Conservation (phyloP, 1,140 invertebrate genomes). For the Tetranychus urticae region DNA sequence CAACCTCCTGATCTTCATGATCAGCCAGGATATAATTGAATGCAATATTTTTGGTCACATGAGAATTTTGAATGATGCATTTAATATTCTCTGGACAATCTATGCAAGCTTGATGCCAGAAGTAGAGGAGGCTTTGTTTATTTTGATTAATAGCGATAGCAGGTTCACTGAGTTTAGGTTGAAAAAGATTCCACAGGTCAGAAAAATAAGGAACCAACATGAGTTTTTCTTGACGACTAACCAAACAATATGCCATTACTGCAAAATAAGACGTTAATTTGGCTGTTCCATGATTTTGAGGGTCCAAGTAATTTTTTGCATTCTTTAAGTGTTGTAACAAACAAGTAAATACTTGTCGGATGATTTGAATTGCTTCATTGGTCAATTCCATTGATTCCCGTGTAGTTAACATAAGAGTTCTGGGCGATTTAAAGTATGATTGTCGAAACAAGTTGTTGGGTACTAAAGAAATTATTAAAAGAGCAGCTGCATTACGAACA, state of each 20-base stretch:
- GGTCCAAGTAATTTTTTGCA: conserved; percentile 53
- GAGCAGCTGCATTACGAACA: conserved; percentile 60
- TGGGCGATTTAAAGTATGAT: conserved; percentile 32
- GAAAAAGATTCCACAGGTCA: conserved; percentile 76
- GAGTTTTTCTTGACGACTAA: conserved; percentile 65
- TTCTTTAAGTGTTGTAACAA: conserved; percentile 29
- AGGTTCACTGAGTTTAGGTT: conserved; percentile 79
- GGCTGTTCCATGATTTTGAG: conserved; percentile 52
- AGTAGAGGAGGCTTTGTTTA: conserved; percentile 68
- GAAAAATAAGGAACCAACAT: conserved; percentile 51
- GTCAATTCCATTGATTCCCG: conserved; percentile 2
- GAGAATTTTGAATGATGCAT: conserved; percentile 52
- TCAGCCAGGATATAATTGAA: conserved; percentile 94
- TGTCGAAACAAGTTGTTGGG: conserved; percentile 65
- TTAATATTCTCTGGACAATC: conserved; percentile 80
- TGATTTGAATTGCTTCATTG: conserved; percentile 5
- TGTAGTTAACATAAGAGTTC: neutral
- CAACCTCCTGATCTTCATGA: conserved; percentile 81
- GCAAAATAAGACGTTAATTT: conserved; percentile 78
- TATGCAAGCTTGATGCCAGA: conserved; percentile 72
- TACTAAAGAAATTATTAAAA: conserved; percentile 59
- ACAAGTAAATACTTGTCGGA: conserved; percentile 5
- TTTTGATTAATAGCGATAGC: conserved; percentile 82
- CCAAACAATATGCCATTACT: conserved; percentile 63
- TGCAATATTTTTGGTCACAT: conserved; percentile 71